Base-by-base conservation (phyloP, 1,140 invertebrate genomes). In the Lethrus apterus region DNA sequence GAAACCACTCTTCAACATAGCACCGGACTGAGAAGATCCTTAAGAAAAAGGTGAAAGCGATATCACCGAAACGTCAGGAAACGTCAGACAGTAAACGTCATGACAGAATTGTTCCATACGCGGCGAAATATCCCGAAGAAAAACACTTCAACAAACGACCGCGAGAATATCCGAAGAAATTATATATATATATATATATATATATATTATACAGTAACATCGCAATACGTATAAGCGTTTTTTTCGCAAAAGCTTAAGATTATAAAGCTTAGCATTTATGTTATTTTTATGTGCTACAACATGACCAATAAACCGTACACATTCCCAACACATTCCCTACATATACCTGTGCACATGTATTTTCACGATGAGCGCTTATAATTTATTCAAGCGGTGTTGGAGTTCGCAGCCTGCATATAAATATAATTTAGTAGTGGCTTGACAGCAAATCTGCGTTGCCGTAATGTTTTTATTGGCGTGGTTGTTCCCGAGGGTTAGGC, bases 321-420 rank as follows among this genome's bases (percentile, higher is more conserved):
- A 17, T n/a, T n/a, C n/a, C n/a, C n/a, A n/a, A n/a, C n/a, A n/a
- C n/a, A n/a, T n/a, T n/a, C n/a, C n/a, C n/a, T n/a, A n/a, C n/a
- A n/a, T n/a, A n/a, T n/a, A n/a, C n/a, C n/a, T 14, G n/a, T 4
- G 30, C 23, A 10, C 4, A 31, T 31, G 30, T 14, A 31, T 31
- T 31, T 31, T 31, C 20, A 34, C 30, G 31, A 45, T 35, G 31
- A 35, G 21, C 18, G n/a, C 32, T 33, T 30, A 34, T 45, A 45
- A 45, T 45, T 45, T 45, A 45, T 45, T 45, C 43, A 45, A 45
- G 11, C 43, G 31, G 19, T 45, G 43, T 45, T 45, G 43, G 31
- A 45, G 32, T 33, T 11, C 31, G 31, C 31, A 23, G 43, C 9
- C 32, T 14, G 43, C 31, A 45, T 45, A 45, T 45, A 45, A 34